Percentiles rank a stretch among this genome's conserved stretches.
phyloP scores from a whole-genome alignment of 1,140 invertebrate species.

The Popillia japonica region DNA sequence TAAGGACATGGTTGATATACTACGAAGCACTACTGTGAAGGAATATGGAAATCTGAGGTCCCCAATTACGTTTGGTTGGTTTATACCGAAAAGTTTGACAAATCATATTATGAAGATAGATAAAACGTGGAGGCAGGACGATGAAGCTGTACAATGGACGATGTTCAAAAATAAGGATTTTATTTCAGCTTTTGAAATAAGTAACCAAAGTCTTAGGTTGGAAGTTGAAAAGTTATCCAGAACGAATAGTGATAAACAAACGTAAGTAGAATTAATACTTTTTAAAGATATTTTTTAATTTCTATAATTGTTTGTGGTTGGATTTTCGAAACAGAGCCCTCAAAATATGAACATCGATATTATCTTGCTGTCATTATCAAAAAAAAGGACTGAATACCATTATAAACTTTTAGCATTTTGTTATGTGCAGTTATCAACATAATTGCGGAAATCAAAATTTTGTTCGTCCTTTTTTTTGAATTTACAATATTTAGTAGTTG shows the following conservation, averaged over 20 bases:
- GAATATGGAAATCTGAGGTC: constrained; percentile 70
- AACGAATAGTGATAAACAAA: constrained; percentile 36
- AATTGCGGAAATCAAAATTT: too few relatives aligned
- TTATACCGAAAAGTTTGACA: constrained; percentile 65
- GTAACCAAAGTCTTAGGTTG: background rate
- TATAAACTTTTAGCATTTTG: too few relatives aligned
- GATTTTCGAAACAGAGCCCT: too few relatives aligned
- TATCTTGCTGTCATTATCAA: too few relatives aligned
- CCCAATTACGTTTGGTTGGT: constrained; percentile 78
- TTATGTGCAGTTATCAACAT: too few relatives aligned
- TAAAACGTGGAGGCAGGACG: constrained; percentile 38
- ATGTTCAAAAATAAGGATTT: constrained; percentile 61
- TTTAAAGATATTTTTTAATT: background rate
- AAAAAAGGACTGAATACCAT: too few relatives aligned
- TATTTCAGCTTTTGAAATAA: constrained; percentile 60
- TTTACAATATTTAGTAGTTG: too few relatives aligned
- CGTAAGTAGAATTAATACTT: constrained; percentile 37
- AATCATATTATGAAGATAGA: constrained; percentile 52
- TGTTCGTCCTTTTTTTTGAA: too few relatives aligned
- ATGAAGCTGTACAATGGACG: constrained; percentile 62
- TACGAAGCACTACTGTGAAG: constrained; percentile 62
- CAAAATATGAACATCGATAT: too few relatives aligned
- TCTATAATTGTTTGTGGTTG: too few relatives aligned
- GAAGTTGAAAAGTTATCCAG: background rate
- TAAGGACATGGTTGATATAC: constrained; percentile 61